These are phyloP conservation scores for Metellina segmentata DNA, from an alignment of 2,888 invertebrate genomes.

Conservation along the genomic window DNA sequence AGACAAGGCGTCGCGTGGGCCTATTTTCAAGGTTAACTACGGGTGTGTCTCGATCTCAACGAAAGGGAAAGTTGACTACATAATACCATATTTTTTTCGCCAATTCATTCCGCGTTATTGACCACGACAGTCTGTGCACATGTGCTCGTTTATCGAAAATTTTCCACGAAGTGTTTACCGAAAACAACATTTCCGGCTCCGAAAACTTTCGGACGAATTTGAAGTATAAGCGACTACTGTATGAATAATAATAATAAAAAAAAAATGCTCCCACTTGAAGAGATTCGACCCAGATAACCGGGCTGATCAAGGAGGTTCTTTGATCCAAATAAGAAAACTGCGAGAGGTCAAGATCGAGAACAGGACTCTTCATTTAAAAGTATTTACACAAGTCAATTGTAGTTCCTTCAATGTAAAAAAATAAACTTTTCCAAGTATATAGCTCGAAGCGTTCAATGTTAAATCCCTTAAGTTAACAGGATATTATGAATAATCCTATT, in stretches of 20 bases:
- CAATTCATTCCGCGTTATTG: not conserved
- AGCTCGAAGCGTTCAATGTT: not conserved
- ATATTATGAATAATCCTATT: conserved; percentile 27
- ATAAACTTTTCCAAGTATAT: not conserved
- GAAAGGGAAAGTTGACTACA: conserved; percentile 44
- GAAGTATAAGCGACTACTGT: conserved; percentile 18
- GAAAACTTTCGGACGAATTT: not conserved
- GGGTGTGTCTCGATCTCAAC: conserved; percentile 43
- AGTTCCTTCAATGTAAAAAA: conserved; percentile 3
- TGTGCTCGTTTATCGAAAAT: not conserved
- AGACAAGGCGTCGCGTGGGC: conserved; percentile 62
- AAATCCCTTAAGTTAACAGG: not conserved
- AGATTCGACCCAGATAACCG: conserved; percentile 49
- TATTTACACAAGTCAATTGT: conserved; percentile 45
- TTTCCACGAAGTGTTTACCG: conserved; percentile 1
- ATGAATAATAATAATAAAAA: not conserved
- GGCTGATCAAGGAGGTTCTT: conserved; percentile 44
- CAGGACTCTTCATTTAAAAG: conserved; percentile 49
- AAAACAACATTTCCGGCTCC: not conserved
- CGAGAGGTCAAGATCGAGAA: conserved; percentile 58
- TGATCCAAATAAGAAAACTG: conserved; percentile 47
- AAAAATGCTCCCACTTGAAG: conserved; percentile 21
- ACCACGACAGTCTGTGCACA: not conserved
- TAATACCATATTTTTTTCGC: conserved; percentile 20
- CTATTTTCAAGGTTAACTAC: conserved; percentile 49